Evolutionary conservation across 2,797 vertebrate genomes (phyloP).

Genomic region (Catharus ustulatus): DNA sequence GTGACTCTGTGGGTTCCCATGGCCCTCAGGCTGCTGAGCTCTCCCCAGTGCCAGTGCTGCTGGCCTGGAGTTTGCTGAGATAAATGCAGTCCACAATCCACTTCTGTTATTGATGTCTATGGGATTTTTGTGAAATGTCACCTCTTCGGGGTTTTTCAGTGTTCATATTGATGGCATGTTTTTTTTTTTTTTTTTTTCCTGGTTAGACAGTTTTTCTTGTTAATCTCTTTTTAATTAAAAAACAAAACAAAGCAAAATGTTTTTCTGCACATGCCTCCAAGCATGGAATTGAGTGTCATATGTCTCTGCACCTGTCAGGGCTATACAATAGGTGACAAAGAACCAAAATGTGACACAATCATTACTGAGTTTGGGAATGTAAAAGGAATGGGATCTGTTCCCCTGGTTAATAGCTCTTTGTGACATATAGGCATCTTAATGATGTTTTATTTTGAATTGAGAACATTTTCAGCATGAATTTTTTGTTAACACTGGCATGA

Average conservation of each 20-base stretch:
- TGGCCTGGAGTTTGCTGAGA: not conserved
- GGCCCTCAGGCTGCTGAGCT: not conserved
- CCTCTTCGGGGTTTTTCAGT: not conserved
- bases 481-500: not conserved
- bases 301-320: slow-evolving; percentile 10
- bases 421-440: not conserved
- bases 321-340: not conserved
- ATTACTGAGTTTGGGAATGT: not conserved
- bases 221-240: slow-evolving; percentile 23
- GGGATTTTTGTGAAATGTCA: not conserved
- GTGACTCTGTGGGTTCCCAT: fast-evolving
- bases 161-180: not conserved
- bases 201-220: not conserved
- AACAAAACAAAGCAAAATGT: not conserved
- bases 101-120: not conserved
- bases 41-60: not conserved
- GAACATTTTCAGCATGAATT: not conserved
- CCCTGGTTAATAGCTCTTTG: not conserved
- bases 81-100: not conserved
- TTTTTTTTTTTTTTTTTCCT: not conserved
- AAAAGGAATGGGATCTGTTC: not conserved
- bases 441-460: not conserved
- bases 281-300: not conserved
- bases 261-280: not conserved
- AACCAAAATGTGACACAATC: not conserved